Conservation (phyloP, 2,113 vertebrate genomes). For the Rana temporaria region DNA sequence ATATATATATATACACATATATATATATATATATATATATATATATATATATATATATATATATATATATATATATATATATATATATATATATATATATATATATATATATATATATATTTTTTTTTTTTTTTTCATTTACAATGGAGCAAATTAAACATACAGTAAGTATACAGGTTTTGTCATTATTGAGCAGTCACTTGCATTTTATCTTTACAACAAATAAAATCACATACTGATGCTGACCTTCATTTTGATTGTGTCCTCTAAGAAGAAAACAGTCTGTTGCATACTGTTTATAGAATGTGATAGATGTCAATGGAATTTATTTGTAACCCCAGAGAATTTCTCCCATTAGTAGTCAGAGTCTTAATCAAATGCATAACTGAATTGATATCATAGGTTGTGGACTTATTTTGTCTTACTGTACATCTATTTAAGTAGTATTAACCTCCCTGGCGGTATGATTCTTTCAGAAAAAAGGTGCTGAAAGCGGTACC, state of each 20-base stretch:
- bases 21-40: too few species aligned
- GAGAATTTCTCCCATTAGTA: slow-evolving; percentile 28
- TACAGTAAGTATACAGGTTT: too few species aligned
- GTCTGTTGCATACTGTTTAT: slow-evolving; percentile 19
- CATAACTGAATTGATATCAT: not conserved
- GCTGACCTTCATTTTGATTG: slow-evolving; percentile 1
- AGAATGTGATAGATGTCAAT: slow-evolving; percentile 14
- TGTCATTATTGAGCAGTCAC: too few species aligned
- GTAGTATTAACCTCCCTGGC: too few species aligned
- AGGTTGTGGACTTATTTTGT: not conserved
- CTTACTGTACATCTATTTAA: not conserved
- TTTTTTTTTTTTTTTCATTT: not conserved
- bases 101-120: too few species aligned
- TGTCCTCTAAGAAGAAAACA: slow-evolving; percentile 18
- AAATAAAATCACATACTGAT: not conserved
- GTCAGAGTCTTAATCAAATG: not conserved
- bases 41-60: too few species aligned
- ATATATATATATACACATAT: too few species aligned
- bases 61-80: too few species aligned
- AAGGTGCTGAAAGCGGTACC: too few species aligned
- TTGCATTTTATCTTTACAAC: not conserved
- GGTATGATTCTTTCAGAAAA: too few species aligned
- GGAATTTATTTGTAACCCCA: slow-evolving; percentile 4
- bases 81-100: too few species aligned
- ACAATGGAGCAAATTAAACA: too few species aligned